Percentiles rank a stretch among this genome's conserved stretches.
Evolutionary conservation across 2,797 vertebrate species (phyloP).

Genomic region (Gadopsis marmoratus): DNA sequence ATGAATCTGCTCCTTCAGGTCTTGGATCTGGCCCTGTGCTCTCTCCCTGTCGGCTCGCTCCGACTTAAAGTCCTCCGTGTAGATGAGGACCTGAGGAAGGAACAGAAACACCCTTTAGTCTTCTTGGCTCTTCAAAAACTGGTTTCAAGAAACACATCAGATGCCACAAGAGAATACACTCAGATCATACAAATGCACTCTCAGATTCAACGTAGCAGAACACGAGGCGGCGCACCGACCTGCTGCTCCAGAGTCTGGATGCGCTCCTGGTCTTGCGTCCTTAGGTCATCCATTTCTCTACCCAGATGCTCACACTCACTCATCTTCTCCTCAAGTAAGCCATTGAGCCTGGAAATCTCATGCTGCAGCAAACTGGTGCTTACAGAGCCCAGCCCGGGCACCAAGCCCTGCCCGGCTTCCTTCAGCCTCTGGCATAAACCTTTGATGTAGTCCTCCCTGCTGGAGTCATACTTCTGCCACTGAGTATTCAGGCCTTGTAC

Average conservation of each 20-base stretch:
- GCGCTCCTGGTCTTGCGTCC: constrained; percentile 80
- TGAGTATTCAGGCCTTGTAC: constrained; percentile 93
- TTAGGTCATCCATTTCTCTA: constrained; percentile 78
- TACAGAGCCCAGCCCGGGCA: constrained; percentile 47
- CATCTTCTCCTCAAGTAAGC: constrained; percentile 90
- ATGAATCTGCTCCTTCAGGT: constrained; percentile 88
- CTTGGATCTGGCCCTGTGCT: constrained; percentile 90
- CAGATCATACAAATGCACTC: background rate
- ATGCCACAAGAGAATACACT: too few relatives aligned
- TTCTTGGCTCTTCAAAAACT: background rate
- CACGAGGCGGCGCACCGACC: constrained; percentile 77
- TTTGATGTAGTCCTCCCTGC: constrained; percentile 92
- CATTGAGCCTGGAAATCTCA: constrained; percentile 91
- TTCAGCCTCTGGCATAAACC: constrained; percentile 88
- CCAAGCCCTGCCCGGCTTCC: constrained; percentile 72
- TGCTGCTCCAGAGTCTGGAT: constrained; percentile 95
- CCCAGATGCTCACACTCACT: constrained; percentile 76
- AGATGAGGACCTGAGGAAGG: constrained; percentile 88
- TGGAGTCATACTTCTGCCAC: constrained; percentile 95
- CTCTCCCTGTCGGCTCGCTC: constrained; percentile 93
- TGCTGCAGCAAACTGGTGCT: constrained; percentile 84
- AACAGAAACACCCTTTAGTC: background rate
- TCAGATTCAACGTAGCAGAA: background rate
- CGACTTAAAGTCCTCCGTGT: constrained; percentile 93
- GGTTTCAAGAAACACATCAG: background rate